Percentiles rank a stretch among this genome's conserved stretches.
phyloP scores from a whole-genome alignment of 2,113 vertebrate species.

The Strix aluco region DNA sequence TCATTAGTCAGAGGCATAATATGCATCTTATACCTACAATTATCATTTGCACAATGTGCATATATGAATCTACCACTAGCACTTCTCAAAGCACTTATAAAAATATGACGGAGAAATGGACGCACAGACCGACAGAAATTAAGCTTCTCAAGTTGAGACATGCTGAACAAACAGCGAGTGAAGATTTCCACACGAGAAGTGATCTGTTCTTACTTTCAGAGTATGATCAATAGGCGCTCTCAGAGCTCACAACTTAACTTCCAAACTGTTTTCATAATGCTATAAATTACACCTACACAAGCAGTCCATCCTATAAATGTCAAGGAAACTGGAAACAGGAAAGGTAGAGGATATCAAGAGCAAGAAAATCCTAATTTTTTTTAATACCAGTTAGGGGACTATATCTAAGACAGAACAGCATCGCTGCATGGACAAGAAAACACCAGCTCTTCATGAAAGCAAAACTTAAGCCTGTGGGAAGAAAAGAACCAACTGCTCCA shows the following conservation, averaged over 20 bases:
- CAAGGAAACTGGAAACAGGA: background rate
- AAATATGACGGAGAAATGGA: conserved; percentile 2
- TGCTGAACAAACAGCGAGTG: background rate
- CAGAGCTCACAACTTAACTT: background rate
- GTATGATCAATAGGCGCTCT: background rate
- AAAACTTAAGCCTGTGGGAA: background rate
- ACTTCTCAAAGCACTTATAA: conserved; percentile 2
- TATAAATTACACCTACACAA: background rate
- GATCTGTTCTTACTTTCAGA: background rate
- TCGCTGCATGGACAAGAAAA: background rate
- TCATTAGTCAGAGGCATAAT: conserved; percentile 26
- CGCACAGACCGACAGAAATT: background rate
- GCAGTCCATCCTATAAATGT: background rate
- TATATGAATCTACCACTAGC: background rate
- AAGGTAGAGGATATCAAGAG: background rate
- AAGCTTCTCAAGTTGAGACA: conserved; percentile 32
- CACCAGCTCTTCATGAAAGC: background rate
- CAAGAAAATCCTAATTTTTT: background rate
- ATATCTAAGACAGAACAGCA: background rate
- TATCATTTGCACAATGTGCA: conserved; percentile 1
- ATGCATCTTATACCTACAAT: conserved; percentile 2
- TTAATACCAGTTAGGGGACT: background rate
- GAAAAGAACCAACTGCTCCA: background rate
- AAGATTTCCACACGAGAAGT: background rate
- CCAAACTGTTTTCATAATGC: background rate